A percentile compares a stretch with the other conserved stretches of the same genome.
These are phyloP conservation scores for Cyprinella venusta DNA, from an alignment of 2,797 vertebrate species.

Conservation along the genomic window DNA sequence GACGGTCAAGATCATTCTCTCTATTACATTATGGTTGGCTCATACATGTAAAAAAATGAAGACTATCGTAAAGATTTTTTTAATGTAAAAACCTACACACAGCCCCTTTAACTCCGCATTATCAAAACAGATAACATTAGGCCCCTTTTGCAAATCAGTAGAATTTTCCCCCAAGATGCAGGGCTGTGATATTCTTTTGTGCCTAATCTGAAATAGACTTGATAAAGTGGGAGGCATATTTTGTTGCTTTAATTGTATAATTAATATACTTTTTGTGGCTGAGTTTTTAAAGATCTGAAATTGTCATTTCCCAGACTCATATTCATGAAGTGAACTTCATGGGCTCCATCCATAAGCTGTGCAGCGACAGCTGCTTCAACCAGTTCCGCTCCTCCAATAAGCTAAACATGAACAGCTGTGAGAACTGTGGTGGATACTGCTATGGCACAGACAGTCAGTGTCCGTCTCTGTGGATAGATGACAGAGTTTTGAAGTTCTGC, in stretches of 20 bases:
- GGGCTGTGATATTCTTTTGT: not conserved
- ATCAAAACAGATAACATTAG: not conserved
- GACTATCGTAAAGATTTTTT: too few species aligned
- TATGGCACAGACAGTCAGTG: slow-evolving; percentile 82
- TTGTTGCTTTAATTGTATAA: not conserved
- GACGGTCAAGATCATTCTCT: too few species aligned
- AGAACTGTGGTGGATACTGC: slow-evolving; percentile 87
- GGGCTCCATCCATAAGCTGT: slow-evolving; percentile 89
- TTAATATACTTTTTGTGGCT: not conserved
- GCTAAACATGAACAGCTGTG: slow-evolving; percentile 78
- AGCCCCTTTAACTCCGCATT: too few species aligned
- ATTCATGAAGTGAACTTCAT: slow-evolving; percentile 92
- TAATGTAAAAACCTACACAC: too few species aligned
- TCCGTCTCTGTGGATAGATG: slow-evolving; percentile 85
- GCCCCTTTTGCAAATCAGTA: not conserved
- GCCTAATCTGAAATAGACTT: not conserved
- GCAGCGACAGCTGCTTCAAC: slow-evolving; percentile 92
- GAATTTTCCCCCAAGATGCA: not conserved
- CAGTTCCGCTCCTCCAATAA: slow-evolving; percentile 89
- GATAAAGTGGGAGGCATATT: not conserved
- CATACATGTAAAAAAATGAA: too few species aligned
- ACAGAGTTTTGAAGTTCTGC: slow-evolving; percentile 87
- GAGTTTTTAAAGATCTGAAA: not conserved
- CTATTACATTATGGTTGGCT: too few species aligned
- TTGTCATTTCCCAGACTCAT: slow-evolving; percentile 77